A percentile compares a stretch with the other conserved stretches of the same genome.
These are phyloP conservation scores for Tinea semifulvella DNA, from an alignment of 2,888 invertebrate genomes.

Conservation along the genomic window DNA sequence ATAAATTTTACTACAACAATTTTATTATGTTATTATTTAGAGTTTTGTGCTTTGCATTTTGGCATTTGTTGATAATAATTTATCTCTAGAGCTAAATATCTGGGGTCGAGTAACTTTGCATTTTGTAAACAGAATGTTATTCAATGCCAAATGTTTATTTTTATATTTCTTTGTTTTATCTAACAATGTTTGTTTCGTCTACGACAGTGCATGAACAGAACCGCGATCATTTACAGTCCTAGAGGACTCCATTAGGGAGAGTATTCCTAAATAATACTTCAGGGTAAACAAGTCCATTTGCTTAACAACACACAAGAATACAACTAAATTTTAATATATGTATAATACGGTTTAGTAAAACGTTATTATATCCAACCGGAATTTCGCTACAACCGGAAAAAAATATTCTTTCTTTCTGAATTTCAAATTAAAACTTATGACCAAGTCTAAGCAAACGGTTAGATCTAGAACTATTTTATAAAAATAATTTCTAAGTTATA, in stretches of 20 bases:
- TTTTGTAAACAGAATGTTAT: neutral
- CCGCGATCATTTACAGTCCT: too few species aligned
- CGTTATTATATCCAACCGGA: neutral
- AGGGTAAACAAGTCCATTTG: too few species aligned
- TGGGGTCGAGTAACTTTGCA: neutral
- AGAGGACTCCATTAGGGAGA: too few species aligned
- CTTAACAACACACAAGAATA: neutral
- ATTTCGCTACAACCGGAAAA: too few species aligned
- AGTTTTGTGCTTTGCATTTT: slow-evolving; percentile 9
- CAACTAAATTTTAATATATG: neutral
- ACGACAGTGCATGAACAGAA: neutral
- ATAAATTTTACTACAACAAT: neutral
- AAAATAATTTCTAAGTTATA: too few species aligned
- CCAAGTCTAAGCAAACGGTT: too few species aligned
- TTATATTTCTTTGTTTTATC: neutral
- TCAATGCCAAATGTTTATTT: neutral
- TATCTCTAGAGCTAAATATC: slow-evolving; percentile 1
- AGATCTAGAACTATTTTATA: too few species aligned
- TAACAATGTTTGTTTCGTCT: neutral
- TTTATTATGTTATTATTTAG: slow-evolving; percentile 6
- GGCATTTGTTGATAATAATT: slow-evolving; percentile 7
- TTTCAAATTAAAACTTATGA: too few species aligned
- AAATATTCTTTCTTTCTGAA: too few species aligned
- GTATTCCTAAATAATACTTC: too few species aligned
- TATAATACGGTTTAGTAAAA: neutral